These are phyloP conservation scores for Panulirus ornatus DNA, from an alignment of 1,140 invertebrate species.

Conservation along the genomic window DNA sequence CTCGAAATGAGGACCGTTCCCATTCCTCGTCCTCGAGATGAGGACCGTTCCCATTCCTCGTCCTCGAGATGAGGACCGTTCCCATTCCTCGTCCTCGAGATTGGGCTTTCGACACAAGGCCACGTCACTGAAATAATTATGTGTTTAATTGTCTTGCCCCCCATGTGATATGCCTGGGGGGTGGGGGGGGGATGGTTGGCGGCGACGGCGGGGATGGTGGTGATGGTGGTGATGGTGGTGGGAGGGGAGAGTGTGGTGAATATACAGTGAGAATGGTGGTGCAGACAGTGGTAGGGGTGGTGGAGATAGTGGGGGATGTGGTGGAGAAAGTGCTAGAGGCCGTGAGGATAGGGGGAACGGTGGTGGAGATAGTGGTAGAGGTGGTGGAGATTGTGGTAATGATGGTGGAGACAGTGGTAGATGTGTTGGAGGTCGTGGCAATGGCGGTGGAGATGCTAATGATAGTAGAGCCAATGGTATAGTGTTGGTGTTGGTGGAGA, in stretches of 20 bases:
- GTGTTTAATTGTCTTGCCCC: too few relatives aligned
- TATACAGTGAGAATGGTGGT: not conserved
- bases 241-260: not conserved
- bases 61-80: too few relatives aligned
- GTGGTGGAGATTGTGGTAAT: constrained; percentile 8
- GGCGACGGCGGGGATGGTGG: too few relatives aligned
- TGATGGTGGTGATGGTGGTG: not conserved
- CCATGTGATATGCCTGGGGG: too few relatives aligned
- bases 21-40: too few relatives aligned
- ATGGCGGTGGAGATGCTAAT: not conserved
- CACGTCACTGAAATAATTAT: too few relatives aligned
- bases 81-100: too few relatives aligned
- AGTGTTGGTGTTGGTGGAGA: not conserved
- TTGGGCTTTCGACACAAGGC: too few relatives aligned
- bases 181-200: too few relatives aligned
- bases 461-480: not conserved
- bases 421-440: not conserved
- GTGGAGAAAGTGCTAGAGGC: not conserved
- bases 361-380: not conserved
- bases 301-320: not conserved
- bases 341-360: not conserved
- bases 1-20: too few relatives aligned
- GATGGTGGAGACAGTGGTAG: not conserved
- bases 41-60: too few relatives aligned
- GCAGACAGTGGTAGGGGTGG: not conserved